These are phyloP conservation scores for Eriosoma lanigerum DNA, from an alignment of 1,140 invertebrate species.

Conservation along the genomic window DNA sequence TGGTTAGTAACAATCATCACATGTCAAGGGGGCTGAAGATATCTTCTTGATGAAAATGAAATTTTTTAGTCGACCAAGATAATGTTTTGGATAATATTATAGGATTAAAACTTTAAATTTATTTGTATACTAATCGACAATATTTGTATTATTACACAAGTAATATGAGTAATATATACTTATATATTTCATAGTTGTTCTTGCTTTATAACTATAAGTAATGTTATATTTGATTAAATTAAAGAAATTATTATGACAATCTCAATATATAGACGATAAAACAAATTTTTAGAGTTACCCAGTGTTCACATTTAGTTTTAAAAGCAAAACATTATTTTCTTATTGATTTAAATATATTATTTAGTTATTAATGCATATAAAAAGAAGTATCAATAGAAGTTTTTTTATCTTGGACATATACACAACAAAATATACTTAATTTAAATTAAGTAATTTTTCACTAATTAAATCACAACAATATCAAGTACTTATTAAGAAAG, in stretches of 20 bases:
- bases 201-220: no score
- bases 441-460: not conserved
- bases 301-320: not conserved
- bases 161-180: no score
- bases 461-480: not conserved
- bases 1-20: no score
- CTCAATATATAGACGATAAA: not conserved
- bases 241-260: constrained; percentile 1
- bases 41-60: no score
- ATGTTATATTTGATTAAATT: no score
- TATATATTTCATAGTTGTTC: no score
- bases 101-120: no score
- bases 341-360: not conserved
- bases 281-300: not conserved
- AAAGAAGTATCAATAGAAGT: not conserved
- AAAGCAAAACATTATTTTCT: not conserved
- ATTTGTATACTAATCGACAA: not conserved
- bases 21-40: no score
- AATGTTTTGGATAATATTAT: no score
- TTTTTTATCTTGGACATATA: not conserved
- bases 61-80: no score
- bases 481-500: not conserved
- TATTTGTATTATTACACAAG: not conserved
- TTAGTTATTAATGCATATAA: not conserved
- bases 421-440: constrained; percentile 3